phyloP scores from a whole-genome alignment of 1,140 invertebrate genomes.

The Akabosia matsudoensis region DNA sequence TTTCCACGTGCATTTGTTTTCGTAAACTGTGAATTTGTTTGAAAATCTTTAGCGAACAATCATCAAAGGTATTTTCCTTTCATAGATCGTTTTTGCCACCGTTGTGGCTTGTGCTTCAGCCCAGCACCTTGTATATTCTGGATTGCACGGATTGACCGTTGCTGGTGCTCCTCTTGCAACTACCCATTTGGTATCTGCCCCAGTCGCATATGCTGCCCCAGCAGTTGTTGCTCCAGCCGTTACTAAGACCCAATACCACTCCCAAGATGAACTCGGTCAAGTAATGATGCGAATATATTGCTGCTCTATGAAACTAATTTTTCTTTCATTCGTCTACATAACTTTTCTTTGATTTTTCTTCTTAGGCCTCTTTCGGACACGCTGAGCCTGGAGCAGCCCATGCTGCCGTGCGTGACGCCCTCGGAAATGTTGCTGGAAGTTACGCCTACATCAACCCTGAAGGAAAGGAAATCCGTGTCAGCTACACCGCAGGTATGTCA shows the following conservation, averaged over 20 bases:
- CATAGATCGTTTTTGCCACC: conserved; percentile 38
- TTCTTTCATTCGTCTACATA: conserved; percentile 15
- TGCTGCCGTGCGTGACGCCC: conserved; percentile 47
- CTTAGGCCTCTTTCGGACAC: conserved; percentile 46
- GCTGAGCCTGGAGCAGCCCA: conserved; percentile 46
- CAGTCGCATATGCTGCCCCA: conserved; percentile 24
- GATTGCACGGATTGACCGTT: conserved; percentile 6
- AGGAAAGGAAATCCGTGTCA: conserved; percentile 8
- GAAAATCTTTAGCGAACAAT: background rate
- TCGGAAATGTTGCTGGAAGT: conserved; percentile 51
- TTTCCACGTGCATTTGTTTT: background rate
- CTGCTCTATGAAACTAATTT: background rate
- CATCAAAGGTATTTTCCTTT: conserved; percentile 8
- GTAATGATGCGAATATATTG: background rate
- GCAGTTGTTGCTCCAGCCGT: conserved; percentile 37
- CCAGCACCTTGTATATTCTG: conserved; percentile 27
- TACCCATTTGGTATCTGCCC: conserved; percentile 18
- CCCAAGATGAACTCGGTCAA: conserved; percentile 47
- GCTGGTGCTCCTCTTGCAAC: background rate
- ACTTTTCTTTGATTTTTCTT: too few species aligned
- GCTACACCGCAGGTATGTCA: background rate
- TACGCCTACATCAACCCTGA: conserved; percentile 47
- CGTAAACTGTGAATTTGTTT: background rate
- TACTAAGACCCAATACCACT: conserved; percentile 47
- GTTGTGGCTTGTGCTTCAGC: conserved; percentile 38